A percentile compares a stretch with the other conserved stretches of the same genome.
These are phyloP conservation scores for Megaceryle alcyon DNA, from an alignment of 2,797 vertebrate species.

Conservation along the genomic window DNA sequence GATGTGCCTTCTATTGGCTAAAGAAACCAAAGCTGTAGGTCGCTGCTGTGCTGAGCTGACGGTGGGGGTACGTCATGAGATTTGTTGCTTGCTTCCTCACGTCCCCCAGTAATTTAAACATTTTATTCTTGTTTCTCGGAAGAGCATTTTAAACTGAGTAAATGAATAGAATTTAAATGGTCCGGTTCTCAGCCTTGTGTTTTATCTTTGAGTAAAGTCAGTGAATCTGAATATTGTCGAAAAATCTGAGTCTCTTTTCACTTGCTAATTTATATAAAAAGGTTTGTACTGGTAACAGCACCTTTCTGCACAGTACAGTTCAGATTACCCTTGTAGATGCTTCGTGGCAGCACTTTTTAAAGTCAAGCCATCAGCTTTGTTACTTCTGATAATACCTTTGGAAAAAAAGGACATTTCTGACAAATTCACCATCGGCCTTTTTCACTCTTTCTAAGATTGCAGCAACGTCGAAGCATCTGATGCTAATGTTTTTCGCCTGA, in stretches of 20 bases:
- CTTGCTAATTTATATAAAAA: not conserved
- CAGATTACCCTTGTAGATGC: not conserved
- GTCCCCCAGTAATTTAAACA: not conserved
- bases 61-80: not conserved
- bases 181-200: not conserved
- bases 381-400: not conserved
- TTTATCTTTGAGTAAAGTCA: not conserved
- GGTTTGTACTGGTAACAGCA: not conserved
- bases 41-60: rapidly evolving
- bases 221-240: not conserved
- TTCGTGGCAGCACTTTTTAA: not conserved
- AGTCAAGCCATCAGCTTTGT: not conserved
- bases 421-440: not conserved
- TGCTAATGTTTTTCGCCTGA: rapidly evolving
- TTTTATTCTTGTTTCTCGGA: not conserved
- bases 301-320: not conserved
- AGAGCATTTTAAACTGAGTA: not conserved
- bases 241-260: not conserved
- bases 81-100: not conserved
- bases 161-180: not conserved
- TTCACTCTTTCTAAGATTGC: not conserved
- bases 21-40: not conserved
- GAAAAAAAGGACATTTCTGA: not conserved
- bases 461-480: not conserved
- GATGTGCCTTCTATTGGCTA: rapidly evolving